Percentiles rank a stretch among this genome's conserved stretches.
Evolutionary conservation across 2,113 vertebrate genomes (phyloP).

Genomic region (Eupsittula cactorum): DNA sequence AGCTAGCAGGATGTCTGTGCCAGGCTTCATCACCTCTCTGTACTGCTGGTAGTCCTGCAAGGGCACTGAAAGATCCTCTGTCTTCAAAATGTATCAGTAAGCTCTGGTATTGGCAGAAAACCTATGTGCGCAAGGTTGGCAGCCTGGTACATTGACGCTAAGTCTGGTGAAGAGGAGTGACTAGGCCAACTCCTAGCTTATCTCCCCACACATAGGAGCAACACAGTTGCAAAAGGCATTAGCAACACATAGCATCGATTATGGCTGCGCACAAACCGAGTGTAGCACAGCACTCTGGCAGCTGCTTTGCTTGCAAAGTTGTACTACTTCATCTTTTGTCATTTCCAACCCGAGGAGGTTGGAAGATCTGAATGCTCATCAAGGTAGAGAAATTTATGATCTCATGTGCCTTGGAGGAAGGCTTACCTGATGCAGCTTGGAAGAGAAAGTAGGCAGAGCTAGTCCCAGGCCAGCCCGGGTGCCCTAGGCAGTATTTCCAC

Average conservation of each 20-base stretch:
- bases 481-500: background rate
- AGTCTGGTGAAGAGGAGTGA: constrained; percentile 45
- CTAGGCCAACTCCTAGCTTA: constrained; percentile 7
- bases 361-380: background rate
- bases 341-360: background rate
- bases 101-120: background rate
- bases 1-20: background rate
- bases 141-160: background rate
- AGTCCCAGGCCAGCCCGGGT: background rate
- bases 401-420: background rate
- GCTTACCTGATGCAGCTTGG: background rate
- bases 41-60: background rate
- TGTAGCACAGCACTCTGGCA: accelerated
- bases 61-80: background rate
- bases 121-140: background rate
- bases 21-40: background rate
- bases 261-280: background rate
- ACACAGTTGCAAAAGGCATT: background rate
- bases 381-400: background rate
- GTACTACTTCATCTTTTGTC: constrained; percentile 11
- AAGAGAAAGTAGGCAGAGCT: background rate
- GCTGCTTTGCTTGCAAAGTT: background rate
- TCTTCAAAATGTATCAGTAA: background rate
- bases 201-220: background rate
- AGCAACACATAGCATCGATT: background rate